Evolutionary conservation across 2,888 invertebrate species (phyloP), one percentile per base, ranked within the genome.

Genomic region (Buathra laborator): DNA sequence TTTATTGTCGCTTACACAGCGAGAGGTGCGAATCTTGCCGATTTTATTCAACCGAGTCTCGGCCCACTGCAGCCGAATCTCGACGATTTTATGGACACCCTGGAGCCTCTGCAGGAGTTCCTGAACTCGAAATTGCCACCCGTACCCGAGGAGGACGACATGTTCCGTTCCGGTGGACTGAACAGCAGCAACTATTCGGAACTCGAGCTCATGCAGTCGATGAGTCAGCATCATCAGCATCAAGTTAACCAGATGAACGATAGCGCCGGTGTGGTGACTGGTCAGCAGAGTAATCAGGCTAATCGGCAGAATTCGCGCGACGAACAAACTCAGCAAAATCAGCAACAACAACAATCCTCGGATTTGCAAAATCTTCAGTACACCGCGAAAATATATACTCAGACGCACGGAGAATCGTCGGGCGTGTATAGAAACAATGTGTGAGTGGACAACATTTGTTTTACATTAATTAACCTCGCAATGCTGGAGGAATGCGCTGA

Each of bases 1-100:
- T 24, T 24, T 24, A 24, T 24, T 24, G 24, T 24, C 3, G 24
- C 3, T 24, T 24, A 24, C 94, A 53, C 94, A 97, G 98, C 97
- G 72, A 96, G 97, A 93, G 97, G 96, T 88, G 97, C 98, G 77
- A 97, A 97, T 91, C 95, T 98, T 92, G 98, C 99, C 70, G 99
- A 99, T 94, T 98, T 99, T 93, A 99, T 99, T 94, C 99, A 99
- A 94, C 99, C 99, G 75, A 99, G 99, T 93, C 96, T 99, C 92
- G 97, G 99, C 56, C 99, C 99, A 77, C 95, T 99, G 85, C 99
- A 99, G 94, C 99, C 99, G 87, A 98, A 98, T 94, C 95, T 99
- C 91, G 98, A 99, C 93, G 98, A 98, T 94, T 98, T 98, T 94
- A 98, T 98, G 97, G 98, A 98, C 92, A 97, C 97, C 86, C 95